phyloP scores from a whole-genome alignment of 1,140 invertebrate genomes.

The Galleria mellonella region DNA sequence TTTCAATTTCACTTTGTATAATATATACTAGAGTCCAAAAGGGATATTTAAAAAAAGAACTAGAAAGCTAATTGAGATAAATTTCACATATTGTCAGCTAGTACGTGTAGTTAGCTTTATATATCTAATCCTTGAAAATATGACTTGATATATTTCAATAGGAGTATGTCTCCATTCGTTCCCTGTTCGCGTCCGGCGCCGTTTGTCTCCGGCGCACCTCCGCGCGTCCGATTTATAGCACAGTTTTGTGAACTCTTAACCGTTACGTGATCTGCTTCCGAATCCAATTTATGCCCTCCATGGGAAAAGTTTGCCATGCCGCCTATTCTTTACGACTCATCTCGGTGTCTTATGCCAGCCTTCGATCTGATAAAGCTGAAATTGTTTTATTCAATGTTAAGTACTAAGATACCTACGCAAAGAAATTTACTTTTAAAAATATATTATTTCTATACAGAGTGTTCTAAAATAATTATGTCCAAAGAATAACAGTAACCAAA shows the following conservation, averaged over 20 bases:
- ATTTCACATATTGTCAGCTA: no score
- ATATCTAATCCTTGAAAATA: constrained; percentile 2
- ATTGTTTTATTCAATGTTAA: constrained; percentile 18
- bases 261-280: constrained; percentile 73
- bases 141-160: constrained; percentile 2
- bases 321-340: constrained; percentile 67
- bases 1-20: no score
- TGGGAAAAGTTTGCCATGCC: constrained; percentile 54
- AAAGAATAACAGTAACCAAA: no score
- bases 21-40: no score
- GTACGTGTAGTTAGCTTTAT: not conserved
- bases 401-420: no score
- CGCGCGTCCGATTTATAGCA: constrained; percentile 69
- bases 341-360: constrained; percentile 22
- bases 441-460: no score
- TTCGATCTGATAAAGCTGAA: constrained; percentile 15
- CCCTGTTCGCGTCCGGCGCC: constrained; percentile 35
- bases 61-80: no score
- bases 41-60: no score
- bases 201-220: constrained; percentile 70
- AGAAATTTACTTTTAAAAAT: no score
- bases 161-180: constrained; percentile 1
- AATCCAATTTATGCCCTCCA: constrained; percentile 70
- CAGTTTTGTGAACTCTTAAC: constrained; percentile 73
- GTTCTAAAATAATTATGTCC: no score